A percentile compares a stretch with the other conserved stretches of the same genome.
Conservation (phyloP, 2,113 vertebrate species). For the Odocoileus virginianus region DNA sequence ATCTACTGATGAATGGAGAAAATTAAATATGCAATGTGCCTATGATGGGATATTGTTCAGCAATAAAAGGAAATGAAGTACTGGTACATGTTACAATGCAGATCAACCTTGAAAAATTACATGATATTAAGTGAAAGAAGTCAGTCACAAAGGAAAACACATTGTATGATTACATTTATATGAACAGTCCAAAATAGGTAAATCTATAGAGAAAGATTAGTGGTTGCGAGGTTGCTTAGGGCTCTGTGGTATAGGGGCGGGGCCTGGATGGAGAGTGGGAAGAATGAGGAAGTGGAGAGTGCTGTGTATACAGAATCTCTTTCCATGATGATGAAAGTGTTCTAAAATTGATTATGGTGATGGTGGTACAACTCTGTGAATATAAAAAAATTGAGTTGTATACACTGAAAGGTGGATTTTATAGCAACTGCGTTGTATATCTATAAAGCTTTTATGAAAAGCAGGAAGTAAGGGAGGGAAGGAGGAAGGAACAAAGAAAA, state of each 20-base stretch:
- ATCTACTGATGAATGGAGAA: neutral
- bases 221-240: neutral
- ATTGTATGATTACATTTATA: accelerated
- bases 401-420: neutral
- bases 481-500: neutral
- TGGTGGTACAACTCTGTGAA: neutral
- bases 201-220: too few species aligned
- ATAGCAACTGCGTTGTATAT: neutral
- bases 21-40: neutral
- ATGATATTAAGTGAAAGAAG: neutral
- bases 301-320: neutral
- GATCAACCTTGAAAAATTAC: neutral
- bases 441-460: neutral
- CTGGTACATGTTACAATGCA: neutral
- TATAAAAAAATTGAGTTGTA: neutral
- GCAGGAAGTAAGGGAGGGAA: neutral
- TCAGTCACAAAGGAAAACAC: neutral
- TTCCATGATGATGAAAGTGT: neutral
- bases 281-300: neutral
- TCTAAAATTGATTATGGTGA: neutral
- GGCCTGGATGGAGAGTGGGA: too few species aligned
- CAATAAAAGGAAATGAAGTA: neutral
- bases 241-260: neutral
- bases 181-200: neutral
- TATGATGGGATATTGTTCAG: neutral